Conservation (phyloP, 2,888 invertebrate genomes). For the Nemapogon koenigi region DNA sequence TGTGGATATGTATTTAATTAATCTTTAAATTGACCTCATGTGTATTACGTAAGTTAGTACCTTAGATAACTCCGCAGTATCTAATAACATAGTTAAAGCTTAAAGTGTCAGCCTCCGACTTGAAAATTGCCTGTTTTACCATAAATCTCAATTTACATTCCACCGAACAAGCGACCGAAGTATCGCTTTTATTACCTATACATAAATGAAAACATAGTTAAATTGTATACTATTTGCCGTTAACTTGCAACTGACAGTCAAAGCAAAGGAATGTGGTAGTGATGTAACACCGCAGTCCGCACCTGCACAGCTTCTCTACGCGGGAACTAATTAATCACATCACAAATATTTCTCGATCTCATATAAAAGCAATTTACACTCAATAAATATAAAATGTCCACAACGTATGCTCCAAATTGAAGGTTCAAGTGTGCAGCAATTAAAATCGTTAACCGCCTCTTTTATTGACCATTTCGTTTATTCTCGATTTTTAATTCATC, state of each 20-base stretch:
- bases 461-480: no score
- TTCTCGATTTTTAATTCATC: no score
- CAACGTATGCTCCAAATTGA: no score
- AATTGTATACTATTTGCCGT: constrained; percentile 5
- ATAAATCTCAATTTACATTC: constrained; percentile 10
- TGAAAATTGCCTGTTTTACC: constrained; percentile 1
- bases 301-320: constrained; percentile 21
- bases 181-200: constrained; percentile 8
- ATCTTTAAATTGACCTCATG: no score
- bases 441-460: no score
- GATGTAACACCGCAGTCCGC: constrained; percentile 37
- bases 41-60: no score
- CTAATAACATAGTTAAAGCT: no score
- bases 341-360: constrained; percentile 5
- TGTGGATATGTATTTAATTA: no score
- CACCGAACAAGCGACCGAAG: constrained; percentile 6
- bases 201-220: no score
- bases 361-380: background rate
- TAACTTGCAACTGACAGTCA: constrained; percentile 3
- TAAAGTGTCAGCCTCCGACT: constrained; percentile 4
- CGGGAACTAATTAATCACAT: constrained; percentile 5
- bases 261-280: constrained; percentile 12
- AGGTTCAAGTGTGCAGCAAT: constrained; percentile 28
- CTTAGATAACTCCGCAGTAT: no score
- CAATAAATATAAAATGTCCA: constrained; percentile 4